phyloP scores from a whole-genome alignment of 2,797 vertebrate species.

The Paratrypauchen microcephalus region DNA sequence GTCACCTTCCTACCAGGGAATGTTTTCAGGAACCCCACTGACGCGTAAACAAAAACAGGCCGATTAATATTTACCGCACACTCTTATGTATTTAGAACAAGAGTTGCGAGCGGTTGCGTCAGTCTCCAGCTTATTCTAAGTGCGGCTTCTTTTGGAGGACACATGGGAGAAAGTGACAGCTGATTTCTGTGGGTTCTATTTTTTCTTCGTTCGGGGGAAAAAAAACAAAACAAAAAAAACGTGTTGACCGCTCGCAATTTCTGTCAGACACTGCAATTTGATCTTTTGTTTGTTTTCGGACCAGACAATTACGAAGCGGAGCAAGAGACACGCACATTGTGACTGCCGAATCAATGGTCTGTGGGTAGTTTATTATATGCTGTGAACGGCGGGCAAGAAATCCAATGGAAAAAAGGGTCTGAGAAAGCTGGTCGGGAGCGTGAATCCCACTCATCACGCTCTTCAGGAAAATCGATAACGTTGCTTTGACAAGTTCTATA shows the following conservation, averaged over 20 bases:
- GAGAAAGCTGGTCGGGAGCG: slow-evolving; percentile 39
- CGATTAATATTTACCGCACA: slow-evolving; percentile 5
- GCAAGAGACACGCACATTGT: slow-evolving; percentile 40
- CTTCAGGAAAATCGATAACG: slow-evolving; percentile 50
- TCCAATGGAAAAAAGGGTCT: slow-evolving; percentile 44
- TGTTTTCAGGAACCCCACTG: background rate
- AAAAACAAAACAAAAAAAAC: slow-evolving; percentile 21
- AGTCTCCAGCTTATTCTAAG: slow-evolving; percentile 9
- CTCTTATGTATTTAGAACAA: slow-evolving; percentile 20
- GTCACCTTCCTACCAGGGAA: background rate
- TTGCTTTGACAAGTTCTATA: slow-evolving; percentile 50
- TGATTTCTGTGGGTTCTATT: slow-evolving; percentile 30
- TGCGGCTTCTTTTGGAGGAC: slow-evolving; percentile 35
- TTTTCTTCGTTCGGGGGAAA: slow-evolving; percentile 18
- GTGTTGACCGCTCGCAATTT: slow-evolving; percentile 40
- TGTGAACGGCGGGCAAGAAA: slow-evolving; percentile 36
- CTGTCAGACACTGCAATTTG: slow-evolving; percentile 53
- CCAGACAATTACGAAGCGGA: slow-evolving; percentile 45
- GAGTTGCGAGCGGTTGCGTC: slow-evolving; percentile 35
- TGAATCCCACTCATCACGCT: slow-evolving; percentile 31
- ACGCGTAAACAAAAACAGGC: slow-evolving; percentile 7
- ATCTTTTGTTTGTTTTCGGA: slow-evolving; percentile 61
- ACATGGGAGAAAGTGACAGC: slow-evolving; percentile 44
- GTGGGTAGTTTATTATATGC: slow-evolving; percentile 43
- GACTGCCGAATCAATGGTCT: slow-evolving; percentile 53